Evolutionary conservation across 1,140 invertebrate genomes (phyloP).

Genomic region (Hyphantria cunea): DNA sequence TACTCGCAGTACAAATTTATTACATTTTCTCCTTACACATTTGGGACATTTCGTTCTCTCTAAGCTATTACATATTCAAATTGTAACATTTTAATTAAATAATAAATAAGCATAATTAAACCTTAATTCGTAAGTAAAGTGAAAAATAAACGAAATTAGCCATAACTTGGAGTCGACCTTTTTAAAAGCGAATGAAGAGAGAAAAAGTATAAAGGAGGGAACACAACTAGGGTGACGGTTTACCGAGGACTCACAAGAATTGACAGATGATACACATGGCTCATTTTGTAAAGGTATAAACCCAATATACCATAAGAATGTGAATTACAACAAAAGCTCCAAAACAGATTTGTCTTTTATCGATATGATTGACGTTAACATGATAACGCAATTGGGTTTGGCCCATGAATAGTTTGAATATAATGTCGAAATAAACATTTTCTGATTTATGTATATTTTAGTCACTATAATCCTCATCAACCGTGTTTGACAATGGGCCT

Average conservation of each 20-base stretch:
- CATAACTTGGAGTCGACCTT: constrained; percentile 38
- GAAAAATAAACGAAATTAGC: constrained; percentile 53
- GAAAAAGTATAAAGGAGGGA: constrained; percentile 18
- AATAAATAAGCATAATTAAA: constrained; percentile 43
- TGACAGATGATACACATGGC: not conserved
- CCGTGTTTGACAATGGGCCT: too few species aligned
- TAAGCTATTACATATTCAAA: not conserved
- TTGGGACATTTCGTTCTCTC: too few species aligned
- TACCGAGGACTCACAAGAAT: constrained; percentile 1
- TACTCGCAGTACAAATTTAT: too few species aligned
- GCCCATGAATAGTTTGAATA: too few species aligned
- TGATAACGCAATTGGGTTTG: too few species aligned
- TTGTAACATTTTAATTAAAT: constrained; percentile 16
- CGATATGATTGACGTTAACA: constrained; percentile 27
- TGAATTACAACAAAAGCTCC: constrained; percentile 14
- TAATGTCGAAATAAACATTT: too few species aligned
- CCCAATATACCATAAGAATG: constrained; percentile 24
- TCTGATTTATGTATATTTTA: too few species aligned
- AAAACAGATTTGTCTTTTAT: constrained; percentile 25
- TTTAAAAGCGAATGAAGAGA: constrained; percentile 21
- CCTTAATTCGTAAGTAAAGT: constrained; percentile 45
- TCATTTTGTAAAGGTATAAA: constrained; percentile 28
- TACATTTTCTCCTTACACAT: too few species aligned
- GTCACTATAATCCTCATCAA: too few species aligned
- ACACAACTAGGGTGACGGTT: constrained; percentile 9